Evolutionary conservation across 2,797 vertebrate genomes (phyloP), one percentile per base, ranked within the genome.

Genomic region (Xenentodon cancila): DNA sequence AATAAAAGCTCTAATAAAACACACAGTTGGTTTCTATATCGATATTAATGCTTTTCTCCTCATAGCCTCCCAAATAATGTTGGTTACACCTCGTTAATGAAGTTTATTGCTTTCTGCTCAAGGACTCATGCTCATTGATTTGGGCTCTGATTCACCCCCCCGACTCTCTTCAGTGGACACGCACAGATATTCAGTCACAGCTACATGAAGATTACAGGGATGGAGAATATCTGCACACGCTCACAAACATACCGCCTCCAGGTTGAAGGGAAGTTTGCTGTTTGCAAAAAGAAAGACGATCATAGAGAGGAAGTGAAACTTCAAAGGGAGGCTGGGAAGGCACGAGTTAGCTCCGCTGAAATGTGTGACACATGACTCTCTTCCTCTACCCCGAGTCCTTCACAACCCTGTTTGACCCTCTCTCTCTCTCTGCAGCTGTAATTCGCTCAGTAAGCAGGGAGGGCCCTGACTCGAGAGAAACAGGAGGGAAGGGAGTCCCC

Each of bases 61-160:
- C 55, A 21, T 56, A 21, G 71, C 57, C 45, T 66, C 67, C 30
- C 48, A 71, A 61, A 88, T 82, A 73, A 82, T 84, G 79, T 5
- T 82, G 80, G 64, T 77, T 82, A 79, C 75, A 84, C 80, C 80
- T 87, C 79, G 86, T 88, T 90, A 85, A 89, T 88, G 70, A 79
- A 82, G 62, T 88, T 88, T 88, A 89, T 86, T 87, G 86, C 84
- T 84, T 86, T 87, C 73, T 76, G 80, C 81, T 71, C 77, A 79
- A 84, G 80, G 86, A 89, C 81, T 75, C 63, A 2, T 59, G 59
- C 80, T 72, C 79, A 90, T 84, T 68, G 84, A 89, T 90, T 82
- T 65, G 42, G 70, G 68, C 77, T 86, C 78, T 75, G 77, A 77
- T 83, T 82, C 77, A 79, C 19, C 64, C 13, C 21, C 46, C 20